Evolutionary conservation across 1,140 invertebrate genomes (phyloP).

Genomic region (Ceratina australensis): DNA sequence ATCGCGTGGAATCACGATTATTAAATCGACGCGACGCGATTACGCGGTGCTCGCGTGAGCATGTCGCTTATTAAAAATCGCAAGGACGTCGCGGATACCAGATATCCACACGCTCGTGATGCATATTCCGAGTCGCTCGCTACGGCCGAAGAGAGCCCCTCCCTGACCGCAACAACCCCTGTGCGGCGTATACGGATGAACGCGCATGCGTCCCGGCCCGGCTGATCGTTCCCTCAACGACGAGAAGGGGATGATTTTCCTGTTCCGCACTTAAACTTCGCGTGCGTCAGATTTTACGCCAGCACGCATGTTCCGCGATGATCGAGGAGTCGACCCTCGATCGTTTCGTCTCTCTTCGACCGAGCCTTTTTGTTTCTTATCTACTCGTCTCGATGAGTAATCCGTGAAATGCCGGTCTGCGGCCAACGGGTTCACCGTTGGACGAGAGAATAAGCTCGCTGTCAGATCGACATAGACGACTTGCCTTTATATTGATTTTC

Average conservation of each 20-base stretch:
- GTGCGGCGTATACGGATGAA: conserved; percentile 25
- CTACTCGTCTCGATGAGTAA: too few relatives aligned
- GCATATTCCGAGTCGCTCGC: conserved; percentile 68
- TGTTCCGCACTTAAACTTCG: conserved; percentile 8
- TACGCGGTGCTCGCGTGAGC: conserved; percentile 9
- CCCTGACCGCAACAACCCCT: conserved; percentile 67
- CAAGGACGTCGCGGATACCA: background rate
- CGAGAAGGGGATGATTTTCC: conserved; percentile 61
- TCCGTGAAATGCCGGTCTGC: too few relatives aligned
- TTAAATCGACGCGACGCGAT: conserved; percentile 2
- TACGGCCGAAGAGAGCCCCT: conserved; percentile 61
- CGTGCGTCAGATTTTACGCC: background rate
- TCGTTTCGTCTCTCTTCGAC: too few relatives aligned
- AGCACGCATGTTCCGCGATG: too few relatives aligned
- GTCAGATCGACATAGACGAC: conserved; percentile 2
- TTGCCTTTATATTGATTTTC: conserved; percentile 57
- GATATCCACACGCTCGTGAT: conserved; percentile 40
- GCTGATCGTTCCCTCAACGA: conserved; percentile 29
- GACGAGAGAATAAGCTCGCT: background rate
- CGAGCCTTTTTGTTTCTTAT: too few relatives aligned
- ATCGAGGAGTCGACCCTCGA: too few relatives aligned
- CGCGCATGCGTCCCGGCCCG: conserved; percentile 65
- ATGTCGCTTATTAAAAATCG: conserved; percentile 39
- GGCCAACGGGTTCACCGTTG: background rate
- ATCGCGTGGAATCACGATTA: conserved; percentile 27